Conservation (phyloP, 2,113 vertebrate genomes). For the Polyodon spathula region DNA sequence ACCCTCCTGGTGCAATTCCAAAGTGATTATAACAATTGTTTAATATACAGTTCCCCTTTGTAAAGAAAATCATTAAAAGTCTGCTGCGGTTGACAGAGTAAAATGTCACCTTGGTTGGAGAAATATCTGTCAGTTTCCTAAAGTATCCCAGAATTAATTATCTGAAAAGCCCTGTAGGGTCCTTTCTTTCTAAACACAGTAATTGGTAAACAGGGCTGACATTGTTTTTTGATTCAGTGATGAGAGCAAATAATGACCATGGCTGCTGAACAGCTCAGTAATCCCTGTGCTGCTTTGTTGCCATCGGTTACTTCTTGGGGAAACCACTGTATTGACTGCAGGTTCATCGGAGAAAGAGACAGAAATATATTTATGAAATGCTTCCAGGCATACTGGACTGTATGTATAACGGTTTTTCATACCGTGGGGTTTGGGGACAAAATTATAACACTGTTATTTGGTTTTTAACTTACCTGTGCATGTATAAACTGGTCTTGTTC, state of each 20-base stretch:
- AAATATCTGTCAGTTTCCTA: constrained; percentile 27
- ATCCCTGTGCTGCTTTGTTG: neutral
- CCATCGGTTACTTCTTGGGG: neutral
- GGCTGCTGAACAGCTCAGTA: neutral
- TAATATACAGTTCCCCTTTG: neutral
- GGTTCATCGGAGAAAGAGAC: neutral
- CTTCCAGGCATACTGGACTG: neutral
- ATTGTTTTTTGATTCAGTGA: constrained; percentile 15
- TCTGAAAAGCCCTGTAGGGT: constrained; percentile 13
- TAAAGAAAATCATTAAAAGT: neutral
- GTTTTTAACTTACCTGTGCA: too few species aligned
- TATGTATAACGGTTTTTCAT: too few species aligned
- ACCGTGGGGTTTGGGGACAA: too few species aligned
- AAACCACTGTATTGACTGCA: neutral
- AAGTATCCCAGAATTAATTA: constrained; percentile 24
- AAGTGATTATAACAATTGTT: too few species aligned
- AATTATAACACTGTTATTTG: too few species aligned
- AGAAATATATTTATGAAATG: neutral
- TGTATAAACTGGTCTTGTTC: too few species aligned
- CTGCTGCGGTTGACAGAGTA: too few species aligned
- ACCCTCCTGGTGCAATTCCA: too few species aligned
- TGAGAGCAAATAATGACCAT: neutral
- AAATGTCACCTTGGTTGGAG: constrained; percentile 16
- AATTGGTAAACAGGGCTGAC: constrained; percentile 38
- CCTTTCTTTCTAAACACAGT: constrained; percentile 23